Conservation (phyloP, 2,888 invertebrate genomes). For the Harmothoe impar region DNA sequence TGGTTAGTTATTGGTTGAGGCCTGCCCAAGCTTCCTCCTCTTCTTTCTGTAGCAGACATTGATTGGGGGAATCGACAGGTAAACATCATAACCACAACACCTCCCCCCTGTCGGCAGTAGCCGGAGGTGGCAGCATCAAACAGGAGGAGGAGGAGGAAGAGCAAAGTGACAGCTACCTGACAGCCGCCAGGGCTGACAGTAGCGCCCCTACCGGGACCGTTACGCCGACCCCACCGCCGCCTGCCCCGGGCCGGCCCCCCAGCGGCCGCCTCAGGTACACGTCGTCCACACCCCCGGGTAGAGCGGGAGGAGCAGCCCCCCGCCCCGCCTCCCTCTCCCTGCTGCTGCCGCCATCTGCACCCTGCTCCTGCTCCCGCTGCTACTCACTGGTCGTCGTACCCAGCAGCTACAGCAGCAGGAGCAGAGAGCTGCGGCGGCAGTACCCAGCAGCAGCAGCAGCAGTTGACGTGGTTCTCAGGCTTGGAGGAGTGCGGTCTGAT, state of each 20-base stretch:
- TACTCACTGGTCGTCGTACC: not conserved
- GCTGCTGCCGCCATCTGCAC: not conserved
- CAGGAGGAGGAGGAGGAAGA: not conserved
- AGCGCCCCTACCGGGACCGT: not conserved
- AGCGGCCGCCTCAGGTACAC: not conserved
- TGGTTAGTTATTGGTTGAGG: too few relatives aligned
- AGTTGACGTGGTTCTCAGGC: not conserved
- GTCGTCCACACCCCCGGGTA: not conserved
- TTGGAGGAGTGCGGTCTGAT: not conserved
- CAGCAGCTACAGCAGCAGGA: not conserved
- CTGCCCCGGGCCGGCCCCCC: not conserved
- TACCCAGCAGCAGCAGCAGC: not conserved
- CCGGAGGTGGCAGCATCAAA: not conserved
- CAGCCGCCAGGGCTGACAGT: not conserved
- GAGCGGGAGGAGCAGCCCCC: not conserved
- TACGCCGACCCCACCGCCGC: not conserved
- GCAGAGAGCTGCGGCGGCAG: not conserved
- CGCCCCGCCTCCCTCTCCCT: not conserved
- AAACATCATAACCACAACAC: not conserved
- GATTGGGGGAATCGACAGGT: conserved; percentile 22
- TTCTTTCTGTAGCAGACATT: not conserved
- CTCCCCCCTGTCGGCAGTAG: not conserved
- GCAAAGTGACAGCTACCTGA: not conserved
- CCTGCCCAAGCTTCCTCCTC: not conserved
- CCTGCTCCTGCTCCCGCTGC: not conserved